Percentiles rank a stretch among this genome's conserved stretches.
These are phyloP conservation scores for Coturnix japonica DNA, from an alignment of 2,113 vertebrate genomes.

Conservation along the genomic window DNA sequence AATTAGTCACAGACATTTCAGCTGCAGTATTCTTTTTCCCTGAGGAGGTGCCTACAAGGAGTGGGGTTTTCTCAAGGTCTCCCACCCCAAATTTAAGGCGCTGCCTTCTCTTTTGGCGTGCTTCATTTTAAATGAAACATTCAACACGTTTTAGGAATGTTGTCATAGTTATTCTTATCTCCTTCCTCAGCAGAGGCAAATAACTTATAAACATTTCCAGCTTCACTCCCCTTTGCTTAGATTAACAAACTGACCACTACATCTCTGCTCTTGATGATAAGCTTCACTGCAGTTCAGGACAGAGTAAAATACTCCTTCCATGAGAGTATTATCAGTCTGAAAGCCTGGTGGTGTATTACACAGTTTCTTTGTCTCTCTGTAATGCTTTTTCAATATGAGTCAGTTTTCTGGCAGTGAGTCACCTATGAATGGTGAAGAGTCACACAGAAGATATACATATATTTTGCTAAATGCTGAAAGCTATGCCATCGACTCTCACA, in stretches of 20 bases:
- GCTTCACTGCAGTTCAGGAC: slow-evolving; percentile 5
- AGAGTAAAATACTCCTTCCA: slow-evolving; percentile 39
- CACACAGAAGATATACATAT: not conserved
- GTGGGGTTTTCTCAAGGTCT: not conserved
- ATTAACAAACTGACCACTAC: slow-evolving; percentile 29
- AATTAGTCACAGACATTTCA: not conserved
- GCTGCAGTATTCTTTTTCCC: not conserved
- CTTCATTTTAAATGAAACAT: not conserved
- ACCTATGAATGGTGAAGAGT: not conserved
- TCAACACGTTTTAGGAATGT: slow-evolving; percentile 40
- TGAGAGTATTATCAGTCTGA: not conserved
- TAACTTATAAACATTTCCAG: slow-evolving; percentile 61
- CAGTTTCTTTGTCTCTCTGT: slow-evolving; percentile 32
- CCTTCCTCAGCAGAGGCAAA: slow-evolving; percentile 58
- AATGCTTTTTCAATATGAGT: slow-evolving; percentile 35
- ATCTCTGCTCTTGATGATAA: slow-evolving; percentile 47
- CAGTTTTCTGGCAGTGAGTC: slow-evolving; percentile 53
- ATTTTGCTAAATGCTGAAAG: not conserved
- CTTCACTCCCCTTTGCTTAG: slow-evolving; percentile 46
- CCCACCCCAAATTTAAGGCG: not conserved
- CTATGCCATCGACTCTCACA: not conserved
- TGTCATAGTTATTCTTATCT: slow-evolving; percentile 68
- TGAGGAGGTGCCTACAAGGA: not conserved
- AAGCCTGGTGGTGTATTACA: slow-evolving; percentile 16
- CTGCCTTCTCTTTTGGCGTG: not conserved